Evolutionary conservation across 2,888 invertebrate genomes (phyloP).

Genomic region (Mechanitis mazaeus): DNA sequence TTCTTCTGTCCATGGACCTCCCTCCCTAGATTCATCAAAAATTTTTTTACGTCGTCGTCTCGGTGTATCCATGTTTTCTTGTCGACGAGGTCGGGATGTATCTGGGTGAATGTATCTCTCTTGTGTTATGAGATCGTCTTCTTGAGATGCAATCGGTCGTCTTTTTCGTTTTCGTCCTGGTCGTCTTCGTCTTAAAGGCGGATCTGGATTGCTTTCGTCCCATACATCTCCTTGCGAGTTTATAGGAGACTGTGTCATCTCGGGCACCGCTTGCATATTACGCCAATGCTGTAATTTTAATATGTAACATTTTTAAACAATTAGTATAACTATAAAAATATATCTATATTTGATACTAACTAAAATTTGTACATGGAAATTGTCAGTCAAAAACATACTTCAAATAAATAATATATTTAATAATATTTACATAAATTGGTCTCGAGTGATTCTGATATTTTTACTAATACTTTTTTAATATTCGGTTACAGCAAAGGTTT

Average conservation of each 20-base stretch:
- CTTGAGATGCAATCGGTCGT: constrained; percentile 61
- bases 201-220: constrained; percentile 51
- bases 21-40: constrained; percentile 30
- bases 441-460: no score
- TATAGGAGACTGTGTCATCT: constrained; percentile 39
- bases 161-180: constrained; percentile 78
- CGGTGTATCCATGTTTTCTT: constrained; percentile 43
- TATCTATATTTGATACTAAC: neutral
- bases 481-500: no score
- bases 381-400: no score
- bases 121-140: constrained; percentile 41
- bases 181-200: constrained; percentile 62
- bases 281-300: constrained; percentile 72
- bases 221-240: constrained; percentile 39
- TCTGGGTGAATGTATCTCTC: constrained; percentile 44
- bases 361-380: no score
- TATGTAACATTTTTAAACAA: neutral
- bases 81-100: constrained; percentile 39
- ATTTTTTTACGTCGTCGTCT: constrained; percentile 54
- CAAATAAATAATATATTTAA: no score
- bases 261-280: constrained; percentile 54
- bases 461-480: no score
- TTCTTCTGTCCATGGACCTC: constrained; percentile 54
- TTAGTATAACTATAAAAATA: neutral
- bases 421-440: no score